These are phyloP conservation scores for Oenanthe melanoleuca DNA, from an alignment of 2,113 vertebrate genomes.

Conservation along the genomic window DNA sequence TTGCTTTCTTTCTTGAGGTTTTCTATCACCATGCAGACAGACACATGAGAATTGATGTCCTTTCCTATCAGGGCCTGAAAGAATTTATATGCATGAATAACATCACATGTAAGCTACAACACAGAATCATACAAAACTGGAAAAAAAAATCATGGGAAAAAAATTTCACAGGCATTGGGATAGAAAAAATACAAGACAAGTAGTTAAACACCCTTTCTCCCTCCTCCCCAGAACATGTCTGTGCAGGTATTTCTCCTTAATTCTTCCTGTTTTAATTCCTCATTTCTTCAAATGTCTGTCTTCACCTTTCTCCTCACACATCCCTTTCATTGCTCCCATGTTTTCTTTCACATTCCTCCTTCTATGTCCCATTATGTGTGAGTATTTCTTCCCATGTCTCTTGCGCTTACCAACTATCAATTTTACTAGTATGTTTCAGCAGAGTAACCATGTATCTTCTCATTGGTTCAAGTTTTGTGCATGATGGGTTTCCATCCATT, in stretches of 20 bases:
- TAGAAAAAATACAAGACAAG: background rate
- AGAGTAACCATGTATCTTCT: background rate
- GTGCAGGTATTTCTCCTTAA: background rate
- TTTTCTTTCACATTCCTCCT: background rate
- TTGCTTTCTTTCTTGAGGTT: slow-evolving; percentile 93
- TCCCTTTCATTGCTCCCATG: background rate
- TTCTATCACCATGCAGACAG: slow-evolving; percentile 96
- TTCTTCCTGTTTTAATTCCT: background rate
- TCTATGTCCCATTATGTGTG: fast-evolving
- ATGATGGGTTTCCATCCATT: background rate
- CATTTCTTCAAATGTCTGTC: background rate
- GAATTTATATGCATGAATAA: background rate
- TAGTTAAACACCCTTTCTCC: background rate
- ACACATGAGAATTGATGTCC: slow-evolving; percentile 95
- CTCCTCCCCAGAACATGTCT: background rate
- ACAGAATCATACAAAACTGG: background rate
- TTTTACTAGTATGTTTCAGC: background rate
- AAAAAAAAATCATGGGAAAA: background rate
- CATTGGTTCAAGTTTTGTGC: background rate
- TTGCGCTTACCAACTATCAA: background rate
- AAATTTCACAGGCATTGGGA: background rate
- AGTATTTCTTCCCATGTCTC: background rate
- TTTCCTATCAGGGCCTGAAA: slow-evolving; percentile 92
- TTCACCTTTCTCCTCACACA: background rate
- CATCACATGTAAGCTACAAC: background rate